Base-by-base conservation (phyloP, 2,888 invertebrate genomes). In the Erebia aethiops region DNA sequence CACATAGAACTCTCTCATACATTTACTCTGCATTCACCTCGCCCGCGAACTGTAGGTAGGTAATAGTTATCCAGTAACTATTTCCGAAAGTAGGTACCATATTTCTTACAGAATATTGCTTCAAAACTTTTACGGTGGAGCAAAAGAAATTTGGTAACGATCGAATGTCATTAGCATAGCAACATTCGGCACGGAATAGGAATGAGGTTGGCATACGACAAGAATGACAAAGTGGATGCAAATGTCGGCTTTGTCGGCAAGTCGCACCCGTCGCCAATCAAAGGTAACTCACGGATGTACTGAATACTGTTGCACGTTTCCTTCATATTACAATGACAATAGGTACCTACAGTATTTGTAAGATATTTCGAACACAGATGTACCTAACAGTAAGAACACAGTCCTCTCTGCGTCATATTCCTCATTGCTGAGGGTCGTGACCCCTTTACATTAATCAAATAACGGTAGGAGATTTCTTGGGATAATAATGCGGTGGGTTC, bases 221-320 rank as follows among this genome's bases (percentile, higher is more conserved):
- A 87, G 92, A 92, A 92, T 93, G 86, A 88, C 91, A 90, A 91
- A 92, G 90, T 89, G 88, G 85, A 93, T 93, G 92, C 90, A 91
- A 93, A 93, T 92, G 82, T 79, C 67, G 72, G 80, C 87, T 89
- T 88, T 90, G 90, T 90, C 88, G 88, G 87, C 79, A 78, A 74
- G 77, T 78, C 76, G 76, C 82, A 82, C 81, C 81, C 82, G 82
- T 83, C 80, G 81, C 83, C 86, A 86, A 82, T 81, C 83, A 81
- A 76, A 81, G 76, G 80, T 77, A 72, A 74, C 76, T 73, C 74
- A 76, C 79, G 78, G 76, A 75, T 78, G 75, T 77, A 51, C 74
- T 71, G 74, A 77, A 77, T 76, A 73, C 74, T 76, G 76, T 71
- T 71, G 71, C 52, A 46, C 69, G 54, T 67, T 74, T 74, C 69